These are phyloP conservation scores for Sphaerodactylus townsendi DNA, from an alignment of 2,113 vertebrate genomes.

Conservation along the genomic window DNA sequence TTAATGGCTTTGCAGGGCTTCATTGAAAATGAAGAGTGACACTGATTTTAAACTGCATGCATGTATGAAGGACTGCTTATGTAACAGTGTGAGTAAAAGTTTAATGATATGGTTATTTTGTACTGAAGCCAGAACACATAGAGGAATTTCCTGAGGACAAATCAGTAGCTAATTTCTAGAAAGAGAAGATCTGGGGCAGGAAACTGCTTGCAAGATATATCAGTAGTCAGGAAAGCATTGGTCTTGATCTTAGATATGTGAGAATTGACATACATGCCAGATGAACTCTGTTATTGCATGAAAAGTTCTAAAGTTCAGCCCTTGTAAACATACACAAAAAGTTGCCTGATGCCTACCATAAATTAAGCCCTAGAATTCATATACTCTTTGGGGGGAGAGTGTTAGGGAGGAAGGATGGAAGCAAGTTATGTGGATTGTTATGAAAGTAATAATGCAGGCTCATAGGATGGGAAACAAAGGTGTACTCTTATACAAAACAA, in stretches of 20 bases:
- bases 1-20: background rate
- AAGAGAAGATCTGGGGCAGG: background rate
- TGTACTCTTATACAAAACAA: no score
- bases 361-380: background rate
- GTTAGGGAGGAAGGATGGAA: no score
- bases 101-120: background rate
- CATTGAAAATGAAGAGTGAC: constrained; percentile 6
- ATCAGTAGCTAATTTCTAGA: background rate
- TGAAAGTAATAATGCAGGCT: background rate
- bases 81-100: constrained; percentile 3
- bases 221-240: background rate
- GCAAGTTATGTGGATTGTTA: background rate
- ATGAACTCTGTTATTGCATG: background rate
- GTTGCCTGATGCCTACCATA: background rate
- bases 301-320: background rate
- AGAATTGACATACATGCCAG: background rate
- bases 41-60: constrained; percentile 12
- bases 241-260: background rate
- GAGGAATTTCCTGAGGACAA: constrained; percentile 1
- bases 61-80: background rate
- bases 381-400: background rate
- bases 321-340: no score
- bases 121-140: background rate
- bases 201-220: background rate
- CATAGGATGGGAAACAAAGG: no score